Evolutionary conservation across 1,140 invertebrate species (phyloP), one percentile per base, ranked within the genome.

Genomic region (Ylistrum balloti): DNA sequence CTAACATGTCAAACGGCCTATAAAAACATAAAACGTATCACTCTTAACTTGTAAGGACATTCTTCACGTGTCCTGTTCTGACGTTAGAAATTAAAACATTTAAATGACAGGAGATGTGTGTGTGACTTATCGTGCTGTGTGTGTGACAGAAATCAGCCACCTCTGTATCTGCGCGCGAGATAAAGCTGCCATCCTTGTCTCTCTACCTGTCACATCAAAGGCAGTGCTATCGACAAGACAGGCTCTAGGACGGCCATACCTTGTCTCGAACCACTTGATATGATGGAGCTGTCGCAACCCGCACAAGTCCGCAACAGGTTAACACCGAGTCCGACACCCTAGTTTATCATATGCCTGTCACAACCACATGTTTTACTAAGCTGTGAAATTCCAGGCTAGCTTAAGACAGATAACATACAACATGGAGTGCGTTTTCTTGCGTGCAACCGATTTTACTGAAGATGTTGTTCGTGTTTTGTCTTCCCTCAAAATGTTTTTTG

Each of bases 1-100:
- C 22, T 74, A 74, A 74, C 56, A 74, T 74, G 56, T 11, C 56
- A 74, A 74, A 74, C n/a, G 56, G 56, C 28, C 56, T n/a, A 74
- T n/a, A n/a, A 74, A 74, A n/a, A 74, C 22, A n/a, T 74, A 74
- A 28, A 74, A 28, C 56, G n/a, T 74, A 74, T 74, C 56, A 74
- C 56, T 74, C 20, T 74, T 74, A 74, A 74, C 56, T 74, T 28
- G 22, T 28, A 74, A 74, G 56, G 56, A 74, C 56, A 74, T 74
- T 74, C 56, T 74, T 74, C 56, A 74, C 56, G 56, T 74, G 56
- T 74, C 56, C 56, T 28, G 22, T 74, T 74, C 56, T 74, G 56
- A 74, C 56, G 56, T n/a, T 74, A n/a, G 56, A 74, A 74, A 74
- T 74, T 74, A n/a, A 74, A 74, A 74, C 56, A 74, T 74, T 74